A percentile compares a stretch with the other conserved stretches of the same genome.
These are phyloP conservation scores for Coenobita brevimanus DNA, from an alignment of 1,140 invertebrate genomes.

Conservation along the genomic window DNA sequence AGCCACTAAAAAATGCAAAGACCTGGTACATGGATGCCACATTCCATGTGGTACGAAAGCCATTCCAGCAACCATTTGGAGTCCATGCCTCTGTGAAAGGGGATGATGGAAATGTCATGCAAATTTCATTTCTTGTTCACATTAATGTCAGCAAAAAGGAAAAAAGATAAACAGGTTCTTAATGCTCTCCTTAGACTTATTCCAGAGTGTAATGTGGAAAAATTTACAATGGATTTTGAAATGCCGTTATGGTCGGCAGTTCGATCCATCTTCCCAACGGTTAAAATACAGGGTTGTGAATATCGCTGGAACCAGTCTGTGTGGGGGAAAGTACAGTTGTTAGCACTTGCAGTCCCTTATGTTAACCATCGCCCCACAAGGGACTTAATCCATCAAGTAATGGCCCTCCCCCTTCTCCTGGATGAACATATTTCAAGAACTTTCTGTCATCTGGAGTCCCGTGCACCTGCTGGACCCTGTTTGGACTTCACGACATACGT, in stretches of 20 bases:
- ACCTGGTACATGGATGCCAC: constrained; percentile 28
- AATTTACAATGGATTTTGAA: not conserved
- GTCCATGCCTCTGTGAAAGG: constrained; percentile 26
- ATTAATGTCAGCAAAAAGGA: not conserved
- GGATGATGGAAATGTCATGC: not conserved
- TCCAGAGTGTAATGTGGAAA: not conserved
- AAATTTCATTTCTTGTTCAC: not conserved
- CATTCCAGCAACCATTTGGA: not conserved
- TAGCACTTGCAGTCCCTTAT: not conserved
- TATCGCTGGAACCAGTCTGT: not conserved
- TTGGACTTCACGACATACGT: not conserved
- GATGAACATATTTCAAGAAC: not conserved
- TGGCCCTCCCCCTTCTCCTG: not conserved
- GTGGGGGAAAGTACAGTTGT: not conserved
- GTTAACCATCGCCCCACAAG: not conserved
- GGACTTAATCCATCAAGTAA: not conserved
- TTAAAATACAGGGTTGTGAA: not conserved
- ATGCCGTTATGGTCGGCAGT: not conserved
- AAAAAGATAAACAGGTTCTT: not conserved
- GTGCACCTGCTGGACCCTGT: not conserved
- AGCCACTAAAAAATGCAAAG: not conserved
- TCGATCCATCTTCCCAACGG: not conserved
- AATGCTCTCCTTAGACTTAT: not conserved
- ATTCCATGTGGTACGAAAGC: not conserved
- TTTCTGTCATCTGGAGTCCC: too few relatives aligned